Base-by-base conservation (phyloP, 1,140 invertebrate species). In the Trichoplusia ni region DNA sequence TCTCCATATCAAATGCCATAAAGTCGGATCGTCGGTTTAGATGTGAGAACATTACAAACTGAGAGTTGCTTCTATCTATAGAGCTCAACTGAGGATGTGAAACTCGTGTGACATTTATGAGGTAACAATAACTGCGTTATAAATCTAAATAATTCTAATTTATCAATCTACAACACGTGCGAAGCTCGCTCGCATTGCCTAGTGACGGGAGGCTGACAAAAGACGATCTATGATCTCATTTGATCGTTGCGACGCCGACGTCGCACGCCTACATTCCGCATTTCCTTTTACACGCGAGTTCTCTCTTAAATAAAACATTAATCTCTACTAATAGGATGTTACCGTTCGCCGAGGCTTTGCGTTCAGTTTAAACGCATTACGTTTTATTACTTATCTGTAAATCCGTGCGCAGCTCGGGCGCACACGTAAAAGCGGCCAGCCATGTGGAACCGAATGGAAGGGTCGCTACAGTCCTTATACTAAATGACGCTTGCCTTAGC, bases 351-450 rank as follows among this genome's bases (percentile, higher is more conserved):
- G 21, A 54, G 54, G 59, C 49, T 61, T 59, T 53, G 59, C 61
- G 60, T 58, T 58, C 27, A 60, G 49, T 67, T 67, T 67, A 66
- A 63, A 67, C 44, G 69, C 69, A 72, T 75, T 73, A 71, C 64
- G 51, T 69, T 73, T 73, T 78, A 78, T 78, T 73, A 69, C 67
- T 71, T 75, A 75, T 69, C 67, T 73, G 65, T 67, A 68, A 78
- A 78, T 76, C 73, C 63, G 62, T 61, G 54, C 53, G 46, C 42
- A 64, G 62, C 44, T 35, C 25, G 37, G 33, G 35, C 25, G 53
- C 49, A 64, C 47, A 54, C 53, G 70, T 65, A 69, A 71, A 72
- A 58, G 64, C 29, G 61, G n/a, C 47, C 64, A 70, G 13, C 62
- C 67, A 62, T 62, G 71, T 79, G 71, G 58, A 79, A 70, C 67